Percentiles rank a stretch among this genome's conserved stretches.
These are phyloP conservation scores for Carapus acus DNA, from an alignment of 2,797 vertebrate species.

Conservation along the genomic window DNA sequence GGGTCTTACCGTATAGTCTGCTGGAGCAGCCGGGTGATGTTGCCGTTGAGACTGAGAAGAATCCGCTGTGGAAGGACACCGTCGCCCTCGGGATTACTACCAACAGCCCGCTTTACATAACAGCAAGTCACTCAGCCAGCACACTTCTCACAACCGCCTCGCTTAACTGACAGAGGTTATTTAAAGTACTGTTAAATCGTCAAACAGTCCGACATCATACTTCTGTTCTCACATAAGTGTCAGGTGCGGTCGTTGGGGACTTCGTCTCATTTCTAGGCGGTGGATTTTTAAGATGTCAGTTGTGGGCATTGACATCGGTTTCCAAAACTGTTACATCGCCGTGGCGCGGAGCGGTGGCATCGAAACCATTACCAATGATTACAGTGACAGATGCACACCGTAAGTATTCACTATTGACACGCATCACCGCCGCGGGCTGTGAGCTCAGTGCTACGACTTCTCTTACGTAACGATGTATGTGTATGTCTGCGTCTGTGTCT, in stretches of 20 bases:
- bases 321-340: constrained; percentile 91
- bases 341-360: constrained; percentile 92
- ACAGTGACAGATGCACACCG: constrained; percentile 97
- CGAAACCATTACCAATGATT: constrained; percentile 92
- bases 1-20: constrained; percentile 45
- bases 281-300: constrained; percentile 78
- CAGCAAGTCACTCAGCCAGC: constrained; percentile 54
- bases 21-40: constrained; percentile 52
- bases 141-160: constrained; percentile 23
- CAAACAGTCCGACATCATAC: constrained; percentile 20
- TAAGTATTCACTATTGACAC: constrained; percentile 72
- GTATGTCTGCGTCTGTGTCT: no score
- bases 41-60: constrained; percentile 56
- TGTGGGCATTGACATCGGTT: constrained; percentile 92
- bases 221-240: constrained; percentile 29
- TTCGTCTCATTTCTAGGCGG: constrained; percentile 37
- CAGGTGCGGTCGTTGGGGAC: constrained; percentile 45
- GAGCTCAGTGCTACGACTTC: constrained; percentile 28
- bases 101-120: constrained; percentile 70
- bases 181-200: constrained; percentile 14
- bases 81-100: constrained; percentile 65
- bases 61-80: constrained; percentile 65
- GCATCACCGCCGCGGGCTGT: constrained; percentile 37
- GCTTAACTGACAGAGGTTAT: constrained; percentile 17
- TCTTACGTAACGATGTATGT: constrained; percentile 68